A percentile compares a stretch with the other conserved stretches of the same genome.
Evolutionary conservation across 2,113 vertebrate species (phyloP).

Genomic region (Copsychus sechellarum): DNA sequence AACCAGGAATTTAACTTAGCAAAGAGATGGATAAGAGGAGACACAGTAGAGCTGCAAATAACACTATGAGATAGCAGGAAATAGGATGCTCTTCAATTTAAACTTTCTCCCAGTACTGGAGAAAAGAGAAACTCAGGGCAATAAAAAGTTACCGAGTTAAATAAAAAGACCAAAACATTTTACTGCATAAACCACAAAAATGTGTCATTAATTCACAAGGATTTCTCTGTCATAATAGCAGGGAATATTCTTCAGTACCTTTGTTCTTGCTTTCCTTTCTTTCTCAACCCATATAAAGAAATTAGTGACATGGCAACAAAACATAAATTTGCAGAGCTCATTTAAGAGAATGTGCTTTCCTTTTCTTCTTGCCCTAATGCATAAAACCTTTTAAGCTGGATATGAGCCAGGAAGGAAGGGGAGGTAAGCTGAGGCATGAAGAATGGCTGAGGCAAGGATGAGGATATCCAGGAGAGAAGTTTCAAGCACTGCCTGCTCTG

Average conservation of each 20-base stretch:
- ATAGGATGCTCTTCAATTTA: background rate
- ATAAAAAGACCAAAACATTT: background rate
- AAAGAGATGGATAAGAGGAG: background rate
- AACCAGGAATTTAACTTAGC: background rate
- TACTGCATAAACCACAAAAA: background rate
- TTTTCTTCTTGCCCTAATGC: background rate
- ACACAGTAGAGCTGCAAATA: background rate
- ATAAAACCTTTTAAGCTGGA: background rate
- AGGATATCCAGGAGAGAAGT: background rate
- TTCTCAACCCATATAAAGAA: background rate
- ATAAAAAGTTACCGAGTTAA: background rate
- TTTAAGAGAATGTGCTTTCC: background rate
- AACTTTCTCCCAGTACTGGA: background rate
- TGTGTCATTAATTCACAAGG: background rate
- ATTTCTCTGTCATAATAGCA: background rate
- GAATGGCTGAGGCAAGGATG: background rate
- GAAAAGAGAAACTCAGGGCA: background rate
- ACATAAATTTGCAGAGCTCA: background rate
- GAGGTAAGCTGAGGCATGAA: background rate
- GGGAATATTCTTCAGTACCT: background rate
- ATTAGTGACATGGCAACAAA: background rate
- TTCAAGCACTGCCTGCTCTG: background rate
- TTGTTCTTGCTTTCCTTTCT: background rate
- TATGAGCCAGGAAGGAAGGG: background rate
- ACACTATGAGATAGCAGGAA: background rate